A percentile compares a stretch with the other conserved stretches of the same genome.
These are phyloP conservation scores for Triplophysa rosa DNA, from an alignment of 2,113 vertebrate genomes.

Conservation along the genomic window DNA sequence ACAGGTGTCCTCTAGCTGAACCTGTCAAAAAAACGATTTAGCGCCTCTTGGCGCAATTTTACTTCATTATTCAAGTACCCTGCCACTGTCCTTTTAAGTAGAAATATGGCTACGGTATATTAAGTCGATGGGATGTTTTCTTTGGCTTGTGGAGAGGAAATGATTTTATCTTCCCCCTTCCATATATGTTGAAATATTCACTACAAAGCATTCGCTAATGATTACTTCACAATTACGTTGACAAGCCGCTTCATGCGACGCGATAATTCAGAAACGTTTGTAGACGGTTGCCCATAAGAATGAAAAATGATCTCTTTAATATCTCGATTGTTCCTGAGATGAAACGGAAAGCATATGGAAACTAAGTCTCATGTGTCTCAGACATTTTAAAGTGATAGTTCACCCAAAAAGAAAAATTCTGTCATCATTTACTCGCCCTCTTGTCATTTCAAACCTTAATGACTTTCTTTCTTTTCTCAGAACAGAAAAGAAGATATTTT, in stretches of 20 bases:
- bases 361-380: no score
- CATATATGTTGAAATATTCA: conserved; percentile 28
- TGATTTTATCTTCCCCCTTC: conserved; percentile 40
- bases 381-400: no score
- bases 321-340: no score
- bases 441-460: no score
- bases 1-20: conserved; percentile 48
- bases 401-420: no score
- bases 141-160: conserved; percentile 48
- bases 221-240: conserved; percentile 27
- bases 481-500: no score
- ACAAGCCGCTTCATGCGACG: not conserved
- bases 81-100: conserved; percentile 25
- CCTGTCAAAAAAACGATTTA: conserved; percentile 44
- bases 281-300: not conserved
- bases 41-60: conserved; percentile 40
- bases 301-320: no score
- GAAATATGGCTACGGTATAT: conserved; percentile 45
- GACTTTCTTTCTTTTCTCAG: no score
- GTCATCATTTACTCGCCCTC: no score
- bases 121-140: conserved; percentile 45
- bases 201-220: conserved; percentile 37
- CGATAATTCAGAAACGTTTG: not conserved
- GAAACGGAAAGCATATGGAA: no score
- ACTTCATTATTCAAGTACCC: conserved; percentile 33